Conservation (phyloP, 2,113 vertebrate genomes). For the Anas platyrhynchos region DNA sequence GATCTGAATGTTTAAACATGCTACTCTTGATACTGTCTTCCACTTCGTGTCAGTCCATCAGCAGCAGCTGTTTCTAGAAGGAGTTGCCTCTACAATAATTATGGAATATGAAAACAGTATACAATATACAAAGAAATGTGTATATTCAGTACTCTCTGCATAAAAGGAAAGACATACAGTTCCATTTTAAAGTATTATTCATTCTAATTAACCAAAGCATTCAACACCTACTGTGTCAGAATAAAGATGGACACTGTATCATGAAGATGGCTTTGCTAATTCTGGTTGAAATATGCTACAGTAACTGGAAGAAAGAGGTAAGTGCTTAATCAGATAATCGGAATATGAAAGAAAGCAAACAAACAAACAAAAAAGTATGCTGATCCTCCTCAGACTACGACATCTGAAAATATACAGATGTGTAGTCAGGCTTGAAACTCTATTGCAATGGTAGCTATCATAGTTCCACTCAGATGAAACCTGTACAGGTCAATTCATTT, state of each 20-base stretch:
- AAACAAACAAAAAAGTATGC: not conserved
- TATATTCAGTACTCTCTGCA: not conserved
- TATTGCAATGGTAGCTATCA: conserved; percentile 51
- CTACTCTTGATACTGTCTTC: accelerated
- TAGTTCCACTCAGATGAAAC: conserved; percentile 55
- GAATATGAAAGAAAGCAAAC: not conserved
- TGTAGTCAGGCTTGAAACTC: conserved; percentile 39
- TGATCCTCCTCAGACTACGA: not conserved
- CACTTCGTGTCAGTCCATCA: not conserved
- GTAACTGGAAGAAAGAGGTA: not conserved
- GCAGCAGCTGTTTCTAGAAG: not conserved
- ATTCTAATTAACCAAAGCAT: not conserved
- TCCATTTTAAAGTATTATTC: accelerated
- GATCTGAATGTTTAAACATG: not conserved
- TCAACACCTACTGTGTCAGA: not conserved
- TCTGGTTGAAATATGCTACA: not conserved
- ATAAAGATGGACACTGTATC: not conserved
- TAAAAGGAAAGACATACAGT: not conserved
- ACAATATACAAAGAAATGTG: not conserved
- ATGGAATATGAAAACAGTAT: not conserved
- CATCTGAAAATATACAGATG: conserved; percentile 18
- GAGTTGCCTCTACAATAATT: not conserved
- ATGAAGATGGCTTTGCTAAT: not conserved
- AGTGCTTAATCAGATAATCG: not conserved
- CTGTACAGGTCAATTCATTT: conserved; percentile 64